Evolutionary conservation across 2,888 invertebrate genomes (phyloP), one percentile per base, ranked within the genome.

Genomic region (Odontocerum albicorne): DNA sequence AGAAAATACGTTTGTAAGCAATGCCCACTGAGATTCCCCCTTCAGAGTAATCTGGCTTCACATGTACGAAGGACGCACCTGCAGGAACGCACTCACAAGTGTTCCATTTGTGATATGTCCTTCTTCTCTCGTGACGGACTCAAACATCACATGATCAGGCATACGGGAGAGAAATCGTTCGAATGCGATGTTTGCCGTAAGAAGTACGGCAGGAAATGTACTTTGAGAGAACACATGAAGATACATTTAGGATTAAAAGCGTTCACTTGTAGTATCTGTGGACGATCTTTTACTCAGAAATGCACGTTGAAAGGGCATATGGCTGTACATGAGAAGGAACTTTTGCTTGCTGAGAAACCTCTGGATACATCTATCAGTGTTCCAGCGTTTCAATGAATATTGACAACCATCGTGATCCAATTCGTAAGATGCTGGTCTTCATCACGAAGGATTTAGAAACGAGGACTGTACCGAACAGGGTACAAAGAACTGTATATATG

Each of bases 261-360:
- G 12, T 47, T 47, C 16, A 42, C 42, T 6, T 57, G 57, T 19
- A 13, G 16, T 6, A 32, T 43, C 22, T 57, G 57, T 32, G 47
- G 44, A 8, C 31, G 33, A 15, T 38, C 57, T 8, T 57, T 57
- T 39, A 52, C 49, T n/a, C 57, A 57, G 42, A 52, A 46, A 19
- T 39, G 35, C 15, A 36, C 57, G 4, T 43, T 57, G 10, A 36
- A 49, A 16, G 49, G 47, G 13, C 57, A 57, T 10, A 47, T 52
- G 52, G 15, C 43, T 2, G 16, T 16, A 4, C 57, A 57, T 32
- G 44, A 49, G 4, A 52, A 32, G 20, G 40, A 40, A 6, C 38
- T 17, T n/a, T n/a, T n/a, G n/a, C n/a, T n/a, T n/a, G n/a, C n/a
- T n/a, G n/a, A n/a, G n/a, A n/a, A n/a, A n/a, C n/a, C n/a, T n/a